A percentile compares a stretch with the other conserved stretches of the same genome.
phyloP scores from a whole-genome alignment of 2,888 invertebrate species.

The Spisula solida region DNA sequence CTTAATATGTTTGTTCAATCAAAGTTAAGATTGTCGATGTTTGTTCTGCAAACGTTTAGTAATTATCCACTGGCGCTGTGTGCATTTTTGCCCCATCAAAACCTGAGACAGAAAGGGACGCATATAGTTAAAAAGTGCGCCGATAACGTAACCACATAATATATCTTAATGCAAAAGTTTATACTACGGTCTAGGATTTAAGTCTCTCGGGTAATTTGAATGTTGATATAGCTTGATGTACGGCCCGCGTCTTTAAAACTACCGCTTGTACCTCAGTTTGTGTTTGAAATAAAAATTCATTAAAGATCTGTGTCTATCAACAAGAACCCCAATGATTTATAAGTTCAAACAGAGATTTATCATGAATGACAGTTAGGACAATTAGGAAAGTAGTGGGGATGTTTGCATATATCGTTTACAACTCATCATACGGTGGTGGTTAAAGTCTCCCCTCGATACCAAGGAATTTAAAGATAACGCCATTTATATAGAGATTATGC shows the following conservation, averaged over 20 bases:
- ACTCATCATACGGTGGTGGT: slow-evolving; percentile 68
- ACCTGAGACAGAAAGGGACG: slow-evolving; percentile 2
- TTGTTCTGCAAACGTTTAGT: neutral
- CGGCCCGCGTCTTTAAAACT: slow-evolving; percentile 29
- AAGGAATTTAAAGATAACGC: slow-evolving; percentile 63
- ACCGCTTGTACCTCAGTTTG: slow-evolving; percentile 16
- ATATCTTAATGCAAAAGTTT: slow-evolving; percentile 21
- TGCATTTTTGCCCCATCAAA: neutral
- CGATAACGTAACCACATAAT: neutral
- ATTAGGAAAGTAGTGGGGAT: slow-evolving; percentile 71
- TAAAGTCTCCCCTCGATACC: slow-evolving; percentile 66
- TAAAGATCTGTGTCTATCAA: slow-evolving; percentile 43
- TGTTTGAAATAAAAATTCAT: slow-evolving; percentile 47
- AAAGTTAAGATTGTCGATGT: slow-evolving; percentile 11
- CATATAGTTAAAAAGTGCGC: slow-evolving; percentile 15
- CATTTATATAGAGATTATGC: slow-evolving; percentile 59
- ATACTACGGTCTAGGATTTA: slow-evolving; percentile 26
- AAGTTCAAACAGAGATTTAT: slow-evolving; percentile 70
- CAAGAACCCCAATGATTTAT: slow-evolving; percentile 51
- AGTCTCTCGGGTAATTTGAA: slow-evolving; percentile 34
- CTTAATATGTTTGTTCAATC: slow-evolving; percentile 15
- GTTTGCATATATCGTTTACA: slow-evolving; percentile 70
- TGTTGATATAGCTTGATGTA: slow-evolving; percentile 42
- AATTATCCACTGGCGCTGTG: neutral
- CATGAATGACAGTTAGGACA: slow-evolving; percentile 61